Evolutionary conservation across 2,888 invertebrate species (phyloP), one percentile per base, ranked within the genome.

Genomic region (Myopa testacea): DNA sequence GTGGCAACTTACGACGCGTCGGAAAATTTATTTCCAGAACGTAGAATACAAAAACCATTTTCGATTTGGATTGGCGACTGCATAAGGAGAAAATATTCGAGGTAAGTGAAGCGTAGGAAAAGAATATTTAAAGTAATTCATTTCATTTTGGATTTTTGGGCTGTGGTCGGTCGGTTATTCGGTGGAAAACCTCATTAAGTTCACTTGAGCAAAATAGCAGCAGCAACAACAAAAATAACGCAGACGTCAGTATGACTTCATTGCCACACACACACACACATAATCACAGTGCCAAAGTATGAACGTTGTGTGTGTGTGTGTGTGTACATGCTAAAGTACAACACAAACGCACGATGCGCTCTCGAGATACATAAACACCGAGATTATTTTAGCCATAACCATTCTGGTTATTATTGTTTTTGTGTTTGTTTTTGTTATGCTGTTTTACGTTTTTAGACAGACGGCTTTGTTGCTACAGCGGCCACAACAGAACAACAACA

Each of bases 221-320:
- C 50, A 74, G 65, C 69, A 74, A 71, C 75, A 75, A 79, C 67
- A 77, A 81, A 45, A 63, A 26, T 69, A 74, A 78, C 73, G 78
- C 75, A 75, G 78, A 81, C 80, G 76, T 79, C 74, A 77, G 81
- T 65, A 82, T 82, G 82, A 82, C 82, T 82, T 82, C 81, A 81
- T 82, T 80, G 80, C 52, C 65, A 72, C 38, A 78, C 65, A 60
- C 38, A 74, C 71, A 38, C 60, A 72, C 26, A 72, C 37, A 75
- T 52, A 73, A 40, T 4, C 50, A 74, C 6, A 62, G 45, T 52
- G 40, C 74, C 37, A 72, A 72, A 4, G 55, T 37, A 73, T 50
- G 50, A 10, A 50, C 50, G 50, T 50, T 26, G 55, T 55, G 55
- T 16, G 55, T 10, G 55, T 55, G 55, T 55, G 55, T 55, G 55